Percentiles rank a stretch among this genome's conserved stretches.
Conservation (phyloP, 2,888 invertebrate species). For the Athalia cordata region DNA sequence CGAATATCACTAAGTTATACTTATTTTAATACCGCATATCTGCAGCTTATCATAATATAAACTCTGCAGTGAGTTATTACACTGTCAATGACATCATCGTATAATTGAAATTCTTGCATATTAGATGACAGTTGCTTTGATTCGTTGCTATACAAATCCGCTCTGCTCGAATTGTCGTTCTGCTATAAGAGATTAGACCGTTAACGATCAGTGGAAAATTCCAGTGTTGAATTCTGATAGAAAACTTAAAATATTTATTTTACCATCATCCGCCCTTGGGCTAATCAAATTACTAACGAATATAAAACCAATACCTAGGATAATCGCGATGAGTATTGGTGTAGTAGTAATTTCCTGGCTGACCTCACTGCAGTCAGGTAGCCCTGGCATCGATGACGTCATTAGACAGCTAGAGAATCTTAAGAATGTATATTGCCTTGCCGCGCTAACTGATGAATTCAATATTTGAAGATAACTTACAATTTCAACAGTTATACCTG, state of each 20-base stretch:
- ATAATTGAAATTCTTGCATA: slow-evolving; percentile 30
- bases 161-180: background rate
- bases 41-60: slow-evolving; percentile 19
- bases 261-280: background rate
- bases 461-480: background rate
- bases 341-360: slow-evolving; percentile 3
- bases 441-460: background rate
- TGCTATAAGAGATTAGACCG: background rate
- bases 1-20: no score
- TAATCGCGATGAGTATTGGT: background rate
- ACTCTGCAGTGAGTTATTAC: background rate
- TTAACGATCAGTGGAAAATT: background rate
- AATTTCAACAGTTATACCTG: slow-evolving; percentile 1
- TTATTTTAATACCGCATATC: slow-evolving; percentile 2
- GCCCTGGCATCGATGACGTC: slow-evolving; percentile 39
- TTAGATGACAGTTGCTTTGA: slow-evolving; percentile 11
- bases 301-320: background rate
- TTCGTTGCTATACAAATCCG: background rate
- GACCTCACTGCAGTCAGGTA: slow-evolving; percentile 14
- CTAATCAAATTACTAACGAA: background rate
- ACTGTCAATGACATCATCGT: background rate
- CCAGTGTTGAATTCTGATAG: background rate
- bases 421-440: slow-evolving; percentile 13
- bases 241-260: background rate
- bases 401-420: slow-evolving; percentile 2